Conservation (phyloP, 2,113 vertebrate species). For the Neogobius melanostomus region DNA sequence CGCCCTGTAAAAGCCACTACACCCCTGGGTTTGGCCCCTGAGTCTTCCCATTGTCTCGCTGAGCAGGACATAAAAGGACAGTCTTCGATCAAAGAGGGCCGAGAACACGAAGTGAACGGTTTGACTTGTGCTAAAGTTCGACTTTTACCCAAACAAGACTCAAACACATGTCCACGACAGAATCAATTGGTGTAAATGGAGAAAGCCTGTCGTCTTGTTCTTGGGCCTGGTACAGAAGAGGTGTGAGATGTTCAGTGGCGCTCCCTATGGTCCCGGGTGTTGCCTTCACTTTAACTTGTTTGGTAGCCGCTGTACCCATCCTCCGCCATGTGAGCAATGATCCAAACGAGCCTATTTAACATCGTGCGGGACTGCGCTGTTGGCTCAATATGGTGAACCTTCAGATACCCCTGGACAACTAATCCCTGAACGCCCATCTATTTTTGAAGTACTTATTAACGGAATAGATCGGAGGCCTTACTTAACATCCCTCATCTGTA, state of each 20-base stretch:
- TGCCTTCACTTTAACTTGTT: slow-evolving; percentile 65
- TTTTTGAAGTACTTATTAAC: slow-evolving; percentile 17
- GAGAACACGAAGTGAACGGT: slow-evolving; percentile 60
- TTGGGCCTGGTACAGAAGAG: slow-evolving; percentile 49
- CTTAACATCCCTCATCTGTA: slow-evolving; percentile 11
- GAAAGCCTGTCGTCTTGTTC: slow-evolving; percentile 73
- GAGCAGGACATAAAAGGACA: slow-evolving; percentile 24
- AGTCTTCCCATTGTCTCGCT: slow-evolving; percentile 24
- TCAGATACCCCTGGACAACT: background rate
- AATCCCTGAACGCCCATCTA: slow-evolving; percentile 21
- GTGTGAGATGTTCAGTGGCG: slow-evolving; percentile 64
- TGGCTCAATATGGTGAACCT: slow-evolving; percentile 6
- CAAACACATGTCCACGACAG: slow-evolving; percentile 70
- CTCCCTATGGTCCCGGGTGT: slow-evolving; percentile 71
- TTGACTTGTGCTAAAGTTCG: slow-evolving; percentile 60
- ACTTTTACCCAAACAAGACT: slow-evolving; percentile 74
- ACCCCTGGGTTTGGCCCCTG: background rate
- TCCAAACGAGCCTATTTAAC: slow-evolving; percentile 7
- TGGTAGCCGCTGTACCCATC: slow-evolving; percentile 17
- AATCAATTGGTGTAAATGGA: slow-evolving; percentile 80
- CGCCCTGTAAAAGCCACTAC: background rate
- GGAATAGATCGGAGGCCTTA: background rate
- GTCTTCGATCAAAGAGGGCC: slow-evolving; percentile 40
- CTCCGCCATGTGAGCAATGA: slow-evolving; percentile 12
- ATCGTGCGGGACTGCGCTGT: background rate